A percentile compares a stretch with the other conserved stretches of the same genome.
Conservation (phyloP, 2,113 vertebrate species). For the Rallus limicola region DNA sequence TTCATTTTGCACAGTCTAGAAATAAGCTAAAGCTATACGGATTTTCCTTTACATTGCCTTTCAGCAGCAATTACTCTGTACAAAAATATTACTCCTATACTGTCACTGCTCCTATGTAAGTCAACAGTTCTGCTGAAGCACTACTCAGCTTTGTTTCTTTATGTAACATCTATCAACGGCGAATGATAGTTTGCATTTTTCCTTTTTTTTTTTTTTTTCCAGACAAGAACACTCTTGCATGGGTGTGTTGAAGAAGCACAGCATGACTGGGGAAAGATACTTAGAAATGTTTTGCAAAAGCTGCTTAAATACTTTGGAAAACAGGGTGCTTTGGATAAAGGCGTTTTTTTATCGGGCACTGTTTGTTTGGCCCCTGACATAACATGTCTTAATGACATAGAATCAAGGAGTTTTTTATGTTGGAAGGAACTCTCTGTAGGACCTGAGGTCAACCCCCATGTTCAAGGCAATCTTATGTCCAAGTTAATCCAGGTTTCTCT, state of each 20-base stretch:
- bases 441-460: not conserved
- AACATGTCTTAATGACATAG: not conserved
- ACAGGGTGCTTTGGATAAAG: not conserved
- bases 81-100: not conserved
- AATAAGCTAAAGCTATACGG: not conserved
- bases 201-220: not conserved
- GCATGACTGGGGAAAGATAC: not conserved
- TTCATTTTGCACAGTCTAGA: not conserved
- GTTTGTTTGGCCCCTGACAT: not conserved
- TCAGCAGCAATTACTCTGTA: not conserved
- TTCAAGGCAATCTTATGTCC: not conserved
- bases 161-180: no score
- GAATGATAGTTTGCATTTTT: not conserved
- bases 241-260: not conserved
- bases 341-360: fast-evolving
- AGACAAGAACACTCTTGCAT: not conserved
- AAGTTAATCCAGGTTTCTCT: not conserved
- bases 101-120: not conserved
- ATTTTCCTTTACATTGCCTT: not conserved
- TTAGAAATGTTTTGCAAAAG: not conserved
- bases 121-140: not conserved
- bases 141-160: not conserved
- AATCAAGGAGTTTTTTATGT: not conserved
- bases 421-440: not conserved
- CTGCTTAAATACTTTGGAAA: not conserved